phyloP scores from a whole-genome alignment of 1,140 invertebrate species.

The Stenopsyche tienmushanensis region DNA sequence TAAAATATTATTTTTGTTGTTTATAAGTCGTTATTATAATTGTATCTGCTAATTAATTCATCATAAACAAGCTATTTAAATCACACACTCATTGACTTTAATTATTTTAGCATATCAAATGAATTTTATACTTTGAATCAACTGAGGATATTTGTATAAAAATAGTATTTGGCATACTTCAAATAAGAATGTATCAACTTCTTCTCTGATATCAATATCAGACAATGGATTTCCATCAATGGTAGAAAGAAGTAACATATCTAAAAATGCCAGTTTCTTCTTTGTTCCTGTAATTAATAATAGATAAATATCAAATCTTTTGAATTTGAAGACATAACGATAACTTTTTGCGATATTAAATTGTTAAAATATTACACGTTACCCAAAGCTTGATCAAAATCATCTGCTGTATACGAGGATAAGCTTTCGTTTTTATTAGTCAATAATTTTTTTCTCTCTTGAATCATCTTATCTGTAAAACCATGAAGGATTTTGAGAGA shows the following conservation, averaged over 20 bases:
- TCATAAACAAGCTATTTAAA: too few species aligned
- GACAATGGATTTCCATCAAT: slow-evolving; percentile 59
- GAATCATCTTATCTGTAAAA: slow-evolving; percentile 63
- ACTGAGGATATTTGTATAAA: background rate
- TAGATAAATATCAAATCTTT: slow-evolving; percentile 24
- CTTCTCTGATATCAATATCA: slow-evolving; percentile 67
- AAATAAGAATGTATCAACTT: slow-evolving; percentile 78
- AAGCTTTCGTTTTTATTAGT: slow-evolving; percentile 43
- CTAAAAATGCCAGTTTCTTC: slow-evolving; percentile 72
- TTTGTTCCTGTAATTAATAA: slow-evolving; percentile 50
- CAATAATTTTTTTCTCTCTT: slow-evolving; percentile 48
- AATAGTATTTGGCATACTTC: too few species aligned
- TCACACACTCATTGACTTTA: too few species aligned
- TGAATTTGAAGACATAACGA: background rate
- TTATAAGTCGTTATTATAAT: too few species aligned
- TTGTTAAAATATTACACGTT: background rate
- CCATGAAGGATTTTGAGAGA: slow-evolving; percentile 66
- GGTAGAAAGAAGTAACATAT: slow-evolving; percentile 67
- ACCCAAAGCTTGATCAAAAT: slow-evolving; percentile 20
- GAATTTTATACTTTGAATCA: too few species aligned
- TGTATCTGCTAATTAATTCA: too few species aligned
- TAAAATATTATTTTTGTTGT: background rate
- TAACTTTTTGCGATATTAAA: slow-evolving; percentile 6
- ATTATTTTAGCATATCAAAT: too few species aligned
- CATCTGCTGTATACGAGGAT: slow-evolving; percentile 24